Conservation (phyloP, 1,140 invertebrate genomes). For the Triops cancriformis region DNA sequence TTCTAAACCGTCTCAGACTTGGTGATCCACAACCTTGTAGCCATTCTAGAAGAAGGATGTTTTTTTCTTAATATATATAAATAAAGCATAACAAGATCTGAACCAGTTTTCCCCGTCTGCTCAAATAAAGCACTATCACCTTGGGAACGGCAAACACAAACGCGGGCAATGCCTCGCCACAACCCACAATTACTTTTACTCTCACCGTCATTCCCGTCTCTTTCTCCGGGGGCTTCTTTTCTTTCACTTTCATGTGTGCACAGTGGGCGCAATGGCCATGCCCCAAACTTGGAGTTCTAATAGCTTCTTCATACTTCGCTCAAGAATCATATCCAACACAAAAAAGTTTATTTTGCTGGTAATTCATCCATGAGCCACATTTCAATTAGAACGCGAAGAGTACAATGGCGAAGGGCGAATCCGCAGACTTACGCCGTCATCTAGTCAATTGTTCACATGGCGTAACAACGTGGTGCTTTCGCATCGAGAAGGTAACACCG, state of each 20-base stretch:
- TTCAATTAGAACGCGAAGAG: no score
- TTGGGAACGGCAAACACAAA: not conserved
- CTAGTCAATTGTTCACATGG: no score
- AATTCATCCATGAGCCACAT: no score
- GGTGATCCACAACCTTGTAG: conserved; percentile 4
- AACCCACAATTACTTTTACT: not conserved
- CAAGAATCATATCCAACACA: no score
- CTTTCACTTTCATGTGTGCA: not conserved
- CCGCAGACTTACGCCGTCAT: no score
- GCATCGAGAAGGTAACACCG: not conserved
- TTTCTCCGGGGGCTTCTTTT: not conserved
- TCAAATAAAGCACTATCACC: not conserved
- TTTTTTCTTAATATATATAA: not conserved
- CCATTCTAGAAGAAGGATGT: not conserved
- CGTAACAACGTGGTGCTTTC: no score
- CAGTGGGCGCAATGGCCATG: no score
- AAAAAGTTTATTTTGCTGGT: no score
- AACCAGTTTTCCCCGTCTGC: not conserved
- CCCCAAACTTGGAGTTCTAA: no score
- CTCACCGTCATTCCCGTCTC: not conserved
- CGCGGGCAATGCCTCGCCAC: not conserved
- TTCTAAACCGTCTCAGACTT: not conserved
- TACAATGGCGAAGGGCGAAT: no score
- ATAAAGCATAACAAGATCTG: not conserved
- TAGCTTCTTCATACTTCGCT: no score